Percentiles rank a stretch among this genome's conserved stretches.
Evolutionary conservation across 2,888 invertebrate genomes (phyloP).

Genomic region (Lobophora halterata): DNA sequence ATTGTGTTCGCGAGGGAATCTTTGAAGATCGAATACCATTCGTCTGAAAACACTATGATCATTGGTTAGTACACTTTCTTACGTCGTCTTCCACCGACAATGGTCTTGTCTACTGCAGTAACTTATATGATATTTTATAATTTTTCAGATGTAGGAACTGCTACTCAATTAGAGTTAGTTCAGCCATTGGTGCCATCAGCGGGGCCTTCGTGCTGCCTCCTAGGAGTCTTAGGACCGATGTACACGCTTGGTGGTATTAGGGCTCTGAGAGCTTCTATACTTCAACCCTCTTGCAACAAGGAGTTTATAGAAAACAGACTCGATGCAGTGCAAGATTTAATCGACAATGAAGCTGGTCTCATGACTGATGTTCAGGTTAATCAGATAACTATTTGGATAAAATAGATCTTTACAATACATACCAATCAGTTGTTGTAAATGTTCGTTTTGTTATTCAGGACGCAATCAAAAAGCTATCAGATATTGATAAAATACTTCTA

Average conservation of each 20-base stretch:
- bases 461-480: conserved; percentile 84
- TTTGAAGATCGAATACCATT: conserved; percentile 90
- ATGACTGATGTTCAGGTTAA: conserved; percentile 83
- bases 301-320: conserved; percentile 85
- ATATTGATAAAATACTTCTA: conserved; percentile 89
- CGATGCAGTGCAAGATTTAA: conserved; percentile 88
- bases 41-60: conserved; percentile 89
- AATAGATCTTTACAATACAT: too few species aligned
- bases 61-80: conserved; percentile 82
- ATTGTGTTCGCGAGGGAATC: conserved; percentile 87
- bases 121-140: neutral
- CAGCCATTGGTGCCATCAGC: conserved; percentile 74
- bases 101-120: conserved; percentile 3
- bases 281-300: conserved; percentile 88
- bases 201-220: conserved; percentile 65
- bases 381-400: too few species aligned
- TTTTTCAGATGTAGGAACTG: conserved; percentile 88
- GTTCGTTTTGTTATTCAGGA: too few species aligned
- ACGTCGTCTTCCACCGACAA: neutral
- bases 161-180: conserved; percentile 87
- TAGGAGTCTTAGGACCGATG: conserved; percentile 69
- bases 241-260: conserved; percentile 85
- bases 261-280: conserved; percentile 88
- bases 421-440: too few species aligned
- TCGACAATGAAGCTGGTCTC: conserved; percentile 83